phyloP scores from a whole-genome alignment of 2,113 vertebrate genomes.

The Chloropsis hardwickii region DNA sequence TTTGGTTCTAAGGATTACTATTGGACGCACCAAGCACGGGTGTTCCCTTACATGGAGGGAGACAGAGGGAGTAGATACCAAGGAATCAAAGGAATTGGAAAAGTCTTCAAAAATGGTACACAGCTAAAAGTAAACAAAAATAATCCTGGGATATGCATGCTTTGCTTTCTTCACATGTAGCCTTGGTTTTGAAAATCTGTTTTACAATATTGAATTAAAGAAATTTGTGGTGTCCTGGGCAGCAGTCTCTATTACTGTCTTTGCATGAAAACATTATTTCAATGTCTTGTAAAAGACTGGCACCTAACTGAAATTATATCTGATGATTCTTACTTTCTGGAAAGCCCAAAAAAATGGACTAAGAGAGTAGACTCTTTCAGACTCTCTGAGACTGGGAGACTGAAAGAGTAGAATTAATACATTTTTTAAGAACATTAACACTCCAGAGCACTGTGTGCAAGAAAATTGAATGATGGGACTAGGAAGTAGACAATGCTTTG shows the following conservation, averaged over 20 bases:
- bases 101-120: slow-evolving; percentile 95
- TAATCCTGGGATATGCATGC: not conserved
- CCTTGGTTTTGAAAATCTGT: not conserved
- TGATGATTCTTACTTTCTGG: not conserved
- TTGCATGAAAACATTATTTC: not conserved
- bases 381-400: not conserved
- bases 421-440: not conserved
- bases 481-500: not conserved
- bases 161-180: not conserved
- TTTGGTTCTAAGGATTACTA: slow-evolving; percentile 99
- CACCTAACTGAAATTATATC: not conserved
- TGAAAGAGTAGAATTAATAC: not conserved
- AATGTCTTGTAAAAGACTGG: not conserved
- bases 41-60: slow-evolving; percentile 98
- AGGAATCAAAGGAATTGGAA: slow-evolving; percentile 87
- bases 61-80: slow-evolving; percentile 93
- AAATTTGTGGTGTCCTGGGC: not conserved
- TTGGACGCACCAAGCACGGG: slow-evolving; percentile 97
- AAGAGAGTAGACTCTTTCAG: not conserved
- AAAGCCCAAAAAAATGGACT: not conserved
- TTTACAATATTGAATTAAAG: not conserved
- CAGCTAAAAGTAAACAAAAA: not conserved
- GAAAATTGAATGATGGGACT: not conserved
- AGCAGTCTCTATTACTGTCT: not conserved
- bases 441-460: not conserved